Conservation (phyloP, 2,113 vertebrate genomes). For the Saccopteryx bilineata region DNA sequence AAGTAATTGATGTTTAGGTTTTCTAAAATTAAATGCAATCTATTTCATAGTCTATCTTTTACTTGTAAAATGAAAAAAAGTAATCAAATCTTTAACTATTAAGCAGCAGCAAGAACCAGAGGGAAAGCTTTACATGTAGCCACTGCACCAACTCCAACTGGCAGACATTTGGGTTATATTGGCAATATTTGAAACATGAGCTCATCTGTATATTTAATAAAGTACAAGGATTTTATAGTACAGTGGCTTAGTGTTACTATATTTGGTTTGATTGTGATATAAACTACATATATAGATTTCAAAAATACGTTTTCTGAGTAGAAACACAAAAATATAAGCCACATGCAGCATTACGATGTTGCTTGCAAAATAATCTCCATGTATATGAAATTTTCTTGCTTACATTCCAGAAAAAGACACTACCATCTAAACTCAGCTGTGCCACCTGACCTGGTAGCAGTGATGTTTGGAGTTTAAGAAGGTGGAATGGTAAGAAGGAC, state of each 20-base stretch:
- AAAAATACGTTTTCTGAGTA: not conserved
- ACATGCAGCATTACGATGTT: not conserved
- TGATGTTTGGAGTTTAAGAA: not conserved
- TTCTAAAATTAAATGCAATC: not conserved
- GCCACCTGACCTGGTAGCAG: not conserved
- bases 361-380: not conserved
- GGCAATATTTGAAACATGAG: not conserved
- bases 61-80: not conserved
- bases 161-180: not conserved
- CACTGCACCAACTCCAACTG: not conserved
- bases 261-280: not conserved
- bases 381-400: not conserved
- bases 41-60: not conserved
- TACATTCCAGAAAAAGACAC: not conserved
- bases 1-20: not conserved
- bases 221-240: not conserved
- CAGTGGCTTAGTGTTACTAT: not conserved
- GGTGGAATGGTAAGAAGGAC: not conserved
- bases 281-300: not conserved
- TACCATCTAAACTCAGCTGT: not conserved
- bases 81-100: not conserved
- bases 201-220: not conserved
- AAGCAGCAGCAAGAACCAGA: not conserved
- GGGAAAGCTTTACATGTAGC: not conserved
- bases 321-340: not conserved